A percentile compares a stretch with the other conserved stretches of the same genome.
Evolutionary conservation across 2,797 vertebrate species (phyloP).

Genomic region (Amphiprion clarkii): DNA sequence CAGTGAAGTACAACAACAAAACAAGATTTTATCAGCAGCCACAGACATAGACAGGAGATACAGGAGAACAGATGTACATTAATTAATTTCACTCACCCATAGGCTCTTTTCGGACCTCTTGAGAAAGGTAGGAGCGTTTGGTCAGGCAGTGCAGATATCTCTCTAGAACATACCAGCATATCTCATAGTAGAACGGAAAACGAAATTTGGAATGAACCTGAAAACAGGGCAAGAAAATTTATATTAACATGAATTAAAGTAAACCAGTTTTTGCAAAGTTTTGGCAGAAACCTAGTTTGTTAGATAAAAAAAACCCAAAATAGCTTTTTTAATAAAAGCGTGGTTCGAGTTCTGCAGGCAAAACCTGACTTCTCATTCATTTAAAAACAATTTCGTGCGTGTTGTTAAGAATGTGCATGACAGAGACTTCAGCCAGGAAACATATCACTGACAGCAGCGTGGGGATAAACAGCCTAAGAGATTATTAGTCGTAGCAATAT

Average conservation of each 20-base stretch:
- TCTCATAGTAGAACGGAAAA: conserved; percentile 99
- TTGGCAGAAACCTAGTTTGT: neutral
- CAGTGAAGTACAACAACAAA: conserved; percentile 24
- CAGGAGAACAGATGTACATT: conserved; percentile 9
- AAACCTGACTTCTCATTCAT: neutral
- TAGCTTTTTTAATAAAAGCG: neutral
- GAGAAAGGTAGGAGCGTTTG: conserved; percentile 92
- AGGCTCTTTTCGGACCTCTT: conserved; percentile 89
- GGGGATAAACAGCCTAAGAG: conserved; percentile 4
- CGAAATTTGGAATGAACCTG: conserved; percentile 98
- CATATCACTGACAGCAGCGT: neutral
- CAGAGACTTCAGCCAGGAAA: neutral
- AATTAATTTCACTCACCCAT: conserved; percentile 85
- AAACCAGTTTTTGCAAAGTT: neutral
- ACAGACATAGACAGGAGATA: neutral
- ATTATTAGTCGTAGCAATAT: conserved; percentile 1
- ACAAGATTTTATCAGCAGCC: neutral
- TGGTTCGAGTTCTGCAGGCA: neutral
- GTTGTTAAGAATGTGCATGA: neutral
- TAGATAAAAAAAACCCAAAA: neutral
- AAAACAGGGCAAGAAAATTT: conserved; percentile 53
- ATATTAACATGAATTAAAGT: neutral
- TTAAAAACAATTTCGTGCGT: neutral
- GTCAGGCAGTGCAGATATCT: conserved; percentile 95
- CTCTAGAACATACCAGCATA: conserved; percentile 99